These are phyloP conservation scores for Ispidina picta DNA, from an alignment of 2,797 vertebrate genomes.

Conservation along the genomic window DNA sequence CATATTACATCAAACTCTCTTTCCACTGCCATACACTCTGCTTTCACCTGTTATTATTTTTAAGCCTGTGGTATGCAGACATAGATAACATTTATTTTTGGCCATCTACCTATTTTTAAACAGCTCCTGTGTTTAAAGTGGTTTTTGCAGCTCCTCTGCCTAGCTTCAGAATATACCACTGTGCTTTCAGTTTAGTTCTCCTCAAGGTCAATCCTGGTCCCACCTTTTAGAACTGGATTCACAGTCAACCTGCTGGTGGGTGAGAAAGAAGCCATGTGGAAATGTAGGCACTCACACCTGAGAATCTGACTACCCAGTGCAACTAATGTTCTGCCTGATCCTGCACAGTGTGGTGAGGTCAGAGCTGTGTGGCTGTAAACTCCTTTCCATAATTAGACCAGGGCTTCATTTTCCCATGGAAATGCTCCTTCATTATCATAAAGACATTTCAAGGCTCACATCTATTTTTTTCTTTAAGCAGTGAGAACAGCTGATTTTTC, in stretches of 20 bases:
- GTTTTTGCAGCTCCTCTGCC: neutral
- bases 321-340: neutral
- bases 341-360: neutral
- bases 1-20: neutral
- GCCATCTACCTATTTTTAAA: conserved; percentile 11
- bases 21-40: neutral
- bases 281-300: neutral
- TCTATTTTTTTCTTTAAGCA: neutral
- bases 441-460: neutral
- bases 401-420: conserved; percentile 29
- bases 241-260: neutral
- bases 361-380: neutral
- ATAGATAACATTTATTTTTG: neutral
- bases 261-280: neutral
- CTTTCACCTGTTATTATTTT: neutral
- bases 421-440: neutral
- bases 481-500: conserved; percentile 5
- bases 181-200: neutral
- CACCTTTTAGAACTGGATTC: neutral
- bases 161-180: neutral
- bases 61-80: neutral
- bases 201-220: neutral
- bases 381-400: conserved; percentile 18
- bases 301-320: neutral
- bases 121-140: neutral